These are phyloP conservation scores for Vanessa cardui DNA, from an alignment of 2,888 invertebrate genomes.

Conservation along the genomic window DNA sequence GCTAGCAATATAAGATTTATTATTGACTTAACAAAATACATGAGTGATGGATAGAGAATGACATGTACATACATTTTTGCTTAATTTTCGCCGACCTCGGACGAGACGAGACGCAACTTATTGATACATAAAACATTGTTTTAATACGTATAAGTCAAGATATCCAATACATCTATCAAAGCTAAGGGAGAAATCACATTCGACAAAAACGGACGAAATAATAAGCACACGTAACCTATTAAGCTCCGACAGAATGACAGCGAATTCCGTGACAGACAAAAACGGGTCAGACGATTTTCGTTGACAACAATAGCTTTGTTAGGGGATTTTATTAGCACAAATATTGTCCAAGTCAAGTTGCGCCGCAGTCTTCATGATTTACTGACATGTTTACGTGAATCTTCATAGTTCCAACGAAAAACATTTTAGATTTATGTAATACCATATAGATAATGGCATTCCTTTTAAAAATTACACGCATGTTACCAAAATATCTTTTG, in stretches of 20 bases:
- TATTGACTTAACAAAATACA: background rate
- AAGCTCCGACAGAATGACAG: constrained; percentile 52
- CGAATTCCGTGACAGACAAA: constrained; percentile 65
- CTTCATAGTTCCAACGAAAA: constrained; percentile 59
- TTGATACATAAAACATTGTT: background rate
- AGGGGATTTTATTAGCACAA: constrained; percentile 80
- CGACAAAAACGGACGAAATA: constrained; percentile 12
- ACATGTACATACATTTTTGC: no score
- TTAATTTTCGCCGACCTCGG: no score
- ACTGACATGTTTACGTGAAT: constrained; percentile 77
- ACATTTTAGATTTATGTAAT: constrained; percentile 19
- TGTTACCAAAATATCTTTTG: constrained; percentile 12
- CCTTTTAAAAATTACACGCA: constrained; percentile 19
- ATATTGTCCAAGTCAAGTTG: constrained; percentile 77
- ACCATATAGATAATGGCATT: constrained; percentile 5
- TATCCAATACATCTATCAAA: background rate
- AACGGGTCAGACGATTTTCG: constrained; percentile 74
- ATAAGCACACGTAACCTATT: constrained; percentile 37
- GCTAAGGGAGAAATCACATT: constrained; percentile 6
- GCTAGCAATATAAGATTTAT: background rate
- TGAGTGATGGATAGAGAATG: no score
- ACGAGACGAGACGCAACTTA: no score
- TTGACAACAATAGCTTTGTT: constrained; percentile 80
- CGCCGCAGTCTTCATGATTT: constrained; percentile 75
- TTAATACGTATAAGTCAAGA: background rate